These are phyloP conservation scores for Hipposideros larvatus DNA, from an alignment of 2,797 vertebrate genomes.

Conservation along the genomic window DNA sequence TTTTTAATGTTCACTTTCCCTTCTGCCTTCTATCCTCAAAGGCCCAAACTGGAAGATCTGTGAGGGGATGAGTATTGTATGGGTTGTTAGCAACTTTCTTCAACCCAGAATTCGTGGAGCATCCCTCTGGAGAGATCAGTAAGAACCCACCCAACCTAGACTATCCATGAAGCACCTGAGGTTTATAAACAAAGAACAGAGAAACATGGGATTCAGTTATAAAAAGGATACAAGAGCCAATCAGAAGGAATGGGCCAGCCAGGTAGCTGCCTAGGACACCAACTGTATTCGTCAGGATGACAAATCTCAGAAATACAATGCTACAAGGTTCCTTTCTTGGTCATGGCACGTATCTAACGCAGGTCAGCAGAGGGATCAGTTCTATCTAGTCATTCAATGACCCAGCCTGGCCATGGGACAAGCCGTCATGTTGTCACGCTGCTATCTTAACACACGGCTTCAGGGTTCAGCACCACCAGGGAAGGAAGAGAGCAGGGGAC, in stretches of 20 bases:
- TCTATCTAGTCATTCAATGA: background rate
- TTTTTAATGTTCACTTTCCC: background rate
- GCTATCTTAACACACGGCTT: background rate
- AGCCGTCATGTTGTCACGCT: background rate
- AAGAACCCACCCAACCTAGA: background rate
- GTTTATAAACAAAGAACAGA: slow-evolving; percentile 41
- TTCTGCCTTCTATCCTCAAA: background rate
- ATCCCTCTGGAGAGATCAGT: background rate
- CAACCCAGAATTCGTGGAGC: background rate
- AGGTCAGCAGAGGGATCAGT: background rate
- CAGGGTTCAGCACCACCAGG: background rate
- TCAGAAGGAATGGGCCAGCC: background rate
- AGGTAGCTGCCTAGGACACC: background rate
- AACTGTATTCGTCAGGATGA: background rate
- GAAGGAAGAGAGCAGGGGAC: background rate
- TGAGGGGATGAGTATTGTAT: background rate
- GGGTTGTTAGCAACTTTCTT: background rate
- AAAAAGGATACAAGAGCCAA: background rate
- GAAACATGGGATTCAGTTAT: background rate
- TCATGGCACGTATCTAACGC: background rate
- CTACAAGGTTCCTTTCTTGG: background rate
- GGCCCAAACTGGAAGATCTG: background rate
- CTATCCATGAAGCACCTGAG: background rate
- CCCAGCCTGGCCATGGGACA: background rate
- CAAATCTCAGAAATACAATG: background rate